phyloP scores from a whole-genome alignment of 1,140 invertebrate genomes.

The Drosophila nikananu region DNA sequence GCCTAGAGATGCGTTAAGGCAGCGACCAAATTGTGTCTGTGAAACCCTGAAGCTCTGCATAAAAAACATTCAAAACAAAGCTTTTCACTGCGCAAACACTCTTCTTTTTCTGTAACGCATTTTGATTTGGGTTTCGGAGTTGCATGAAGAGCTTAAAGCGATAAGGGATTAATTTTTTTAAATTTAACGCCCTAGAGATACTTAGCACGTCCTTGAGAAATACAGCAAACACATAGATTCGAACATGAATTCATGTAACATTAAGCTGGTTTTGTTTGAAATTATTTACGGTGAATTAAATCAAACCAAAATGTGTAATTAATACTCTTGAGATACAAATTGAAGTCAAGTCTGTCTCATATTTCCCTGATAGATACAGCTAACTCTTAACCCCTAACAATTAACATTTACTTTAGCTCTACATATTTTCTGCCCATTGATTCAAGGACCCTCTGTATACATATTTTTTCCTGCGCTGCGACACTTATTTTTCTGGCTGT shows the following conservation, averaged over 20 bases:
- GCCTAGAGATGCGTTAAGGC: background rate
- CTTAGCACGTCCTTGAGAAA: background rate
- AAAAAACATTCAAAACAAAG: conserved; percentile 20
- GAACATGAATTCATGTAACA: background rate
- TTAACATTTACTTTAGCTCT: conserved; percentile 13
- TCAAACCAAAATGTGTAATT: background rate
- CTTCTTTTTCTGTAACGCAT: background rate
- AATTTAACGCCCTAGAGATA: background rate
- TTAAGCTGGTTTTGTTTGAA: background rate
- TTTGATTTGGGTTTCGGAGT: background rate
- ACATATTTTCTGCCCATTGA: conserved; percentile 13
- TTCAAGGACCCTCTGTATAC: conserved; percentile 5
- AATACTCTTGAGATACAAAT: background rate
- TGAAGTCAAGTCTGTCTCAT: too few species aligned
- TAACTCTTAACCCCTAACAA: background rate
- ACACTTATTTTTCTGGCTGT: conserved; percentile 25
- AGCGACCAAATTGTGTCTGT: background rate
- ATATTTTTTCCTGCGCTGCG: conserved; percentile 24
- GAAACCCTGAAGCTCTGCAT: conserved; percentile 1
- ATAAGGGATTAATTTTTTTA: conserved; percentile 5
- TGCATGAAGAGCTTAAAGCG: conserved; percentile 5
- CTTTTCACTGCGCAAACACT: background rate
- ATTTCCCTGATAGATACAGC: background rate
- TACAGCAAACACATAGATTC: background rate
- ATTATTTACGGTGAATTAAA: conserved; percentile 2